Base-by-base conservation (phyloP, 2,888 invertebrate genomes). In the Synanthedon myopaeformis region DNA sequence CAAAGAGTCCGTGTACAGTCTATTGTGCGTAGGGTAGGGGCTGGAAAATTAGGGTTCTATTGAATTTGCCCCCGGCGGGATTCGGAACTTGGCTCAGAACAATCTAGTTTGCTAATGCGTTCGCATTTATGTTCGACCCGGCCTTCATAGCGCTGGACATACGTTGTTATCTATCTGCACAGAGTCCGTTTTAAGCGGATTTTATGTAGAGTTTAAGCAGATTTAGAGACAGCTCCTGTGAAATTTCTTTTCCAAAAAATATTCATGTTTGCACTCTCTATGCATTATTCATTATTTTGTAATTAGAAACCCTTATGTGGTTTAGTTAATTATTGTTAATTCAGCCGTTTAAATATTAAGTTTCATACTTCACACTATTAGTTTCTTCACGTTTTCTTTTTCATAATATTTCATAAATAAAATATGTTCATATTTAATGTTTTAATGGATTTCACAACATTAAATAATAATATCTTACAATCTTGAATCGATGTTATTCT, bases 31-130 rank as follows among this genome's bases (percentile, higher is more conserved):
- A 54, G 56, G 23, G 12, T 58, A 61, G 62, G 61, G 60, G 58
- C 59, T 66, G 63, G 67, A 63, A 72, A 74, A 74, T 73, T 73
- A 67, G 70, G 70, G 67, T 64, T 58, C 71, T 67, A 74, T 74
- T 74, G 66, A 73, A 73, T 72, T 71, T 67, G 64, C 65, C 63
- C 61, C 60, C 57, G 41, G 14, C 45, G 54, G 58, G 55, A 56
- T 62, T 62, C 60, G 59, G 63, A 63, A 64, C 59, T 64, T 62
- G 62, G 58, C 56, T 57, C 60, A 62, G 70, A 69, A 72, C 73
- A 74, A 72, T 72, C 63, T 61, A 61, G 69, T 70, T 71, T 69
- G 68, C 64, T 72, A 74, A 74, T 74, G 69, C 70, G 66, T 64
- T 65, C 61, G 61, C 63, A 67, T 70, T 69, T 70, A 61, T 58